phyloP scores from a whole-genome alignment of 2,888 invertebrate species.

The Timema cristinae region DNA sequence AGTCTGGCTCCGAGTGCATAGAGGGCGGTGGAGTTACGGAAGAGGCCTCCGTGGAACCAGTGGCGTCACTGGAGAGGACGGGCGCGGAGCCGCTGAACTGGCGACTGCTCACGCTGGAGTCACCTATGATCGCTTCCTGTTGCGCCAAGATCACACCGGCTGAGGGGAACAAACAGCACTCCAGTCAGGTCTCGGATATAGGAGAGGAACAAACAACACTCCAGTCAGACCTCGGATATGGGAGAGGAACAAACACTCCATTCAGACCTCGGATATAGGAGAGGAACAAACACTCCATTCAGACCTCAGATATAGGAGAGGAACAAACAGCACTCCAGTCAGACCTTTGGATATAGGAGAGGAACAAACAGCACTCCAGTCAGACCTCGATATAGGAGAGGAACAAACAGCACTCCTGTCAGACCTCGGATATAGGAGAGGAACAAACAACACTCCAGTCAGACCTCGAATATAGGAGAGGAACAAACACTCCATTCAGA shows the following conservation, averaged over 20 bases:
- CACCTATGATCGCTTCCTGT: conserved; percentile 55
- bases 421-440: conserved; percentile 34
- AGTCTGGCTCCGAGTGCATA: conserved; percentile 41
- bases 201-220: conserved; percentile 14
- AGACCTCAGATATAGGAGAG: conserved; percentile 34
- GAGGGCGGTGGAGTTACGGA: conserved; percentile 42
- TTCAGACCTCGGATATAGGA: conserved; percentile 25
- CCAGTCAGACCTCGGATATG: background rate
- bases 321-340: conserved; percentile 11
- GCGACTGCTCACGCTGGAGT: conserved; percentile 50
- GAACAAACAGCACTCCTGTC: conserved; percentile 10
- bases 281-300: conserved; percentile 33
- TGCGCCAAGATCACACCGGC: conserved; percentile 66
- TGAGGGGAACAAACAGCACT: conserved; percentile 41
- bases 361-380: conserved; percentile 13
- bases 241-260: conserved; percentile 35
- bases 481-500: conserved; percentile 3
- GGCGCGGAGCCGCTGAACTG: conserved; percentile 50
- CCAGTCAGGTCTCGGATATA: background rate
- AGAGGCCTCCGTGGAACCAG: conserved; percentile 31
- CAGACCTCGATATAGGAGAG: conserved; percentile 34
- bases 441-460: conserved; percentile 10
- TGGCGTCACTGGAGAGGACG: conserved; percentile 23
- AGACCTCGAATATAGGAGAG: conserved; percentile 34
- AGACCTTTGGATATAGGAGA: conserved; percentile 34